Base-by-base conservation (phyloP, 2,113 vertebrate species). In the Camelus dromedarius region DNA sequence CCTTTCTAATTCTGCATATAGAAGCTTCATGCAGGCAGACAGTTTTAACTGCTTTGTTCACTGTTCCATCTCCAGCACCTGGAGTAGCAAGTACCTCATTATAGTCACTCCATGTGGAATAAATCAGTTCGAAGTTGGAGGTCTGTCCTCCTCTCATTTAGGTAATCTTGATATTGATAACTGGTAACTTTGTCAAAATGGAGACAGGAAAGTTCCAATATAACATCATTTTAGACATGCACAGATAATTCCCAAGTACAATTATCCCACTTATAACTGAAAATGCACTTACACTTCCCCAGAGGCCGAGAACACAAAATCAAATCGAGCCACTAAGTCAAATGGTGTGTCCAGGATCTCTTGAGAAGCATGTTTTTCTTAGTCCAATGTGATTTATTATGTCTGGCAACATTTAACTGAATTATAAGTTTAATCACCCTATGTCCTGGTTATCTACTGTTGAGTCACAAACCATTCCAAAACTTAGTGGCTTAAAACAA, bases 201-300 rank as follows among this genome's bases (percentile, higher is more conserved):
- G 46, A 95, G 35, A 88, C 42, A 87, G 73, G 32, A 77, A 76
- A 95, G 35, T 87, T 70, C 52, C 7, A 38, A 15, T 93, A 70
- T 58, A 88, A 50, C 6, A 58, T 76, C 26, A 91, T 56, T 66
- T 91, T 69, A 83, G 67, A 70, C 56, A 64, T 50, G 13, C 32
- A 88, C 76, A 91, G 48, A 76, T 35, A 87, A 91, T 91, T 83
- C 54, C 58, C n/a, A 93, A 93, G 69, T 82, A 72, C 50, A 70
- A 8, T 64, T 83, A 70, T 48, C 8, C 52, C 75, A 81, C 24
- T 60, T 67, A 54, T 35, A 87, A 75, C 15, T 64, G 58, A 93
- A 87, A 87, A 42, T 24, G 60, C 46, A 50, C 20, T 87, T 77
- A 70, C 1, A 50, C 46, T 72, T 93, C 26, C 30, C 72, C 42